Evolutionary conservation across 37 sponge, comb jelly and placozoan genomes (phyloP), one percentile per base, ranked within the genome.

Genomic region (Beroe ovata): DNA sequence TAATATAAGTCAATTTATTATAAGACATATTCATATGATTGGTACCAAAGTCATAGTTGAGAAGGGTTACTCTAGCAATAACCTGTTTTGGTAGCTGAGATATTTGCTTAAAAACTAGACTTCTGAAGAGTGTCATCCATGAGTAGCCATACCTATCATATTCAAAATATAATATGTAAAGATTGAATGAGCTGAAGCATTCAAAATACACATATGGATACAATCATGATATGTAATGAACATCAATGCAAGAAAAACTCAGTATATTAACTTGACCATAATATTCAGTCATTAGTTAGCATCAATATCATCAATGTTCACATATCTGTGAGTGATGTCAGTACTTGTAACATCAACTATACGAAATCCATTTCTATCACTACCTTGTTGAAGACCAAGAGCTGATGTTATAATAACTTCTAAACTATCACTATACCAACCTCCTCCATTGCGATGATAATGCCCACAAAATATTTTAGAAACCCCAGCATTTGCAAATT

Each of bases 401-500:
- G 89, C 63, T 36, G 89, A 89, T 58, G 89, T 62, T 25, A 62
- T 40, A 6, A 62, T 61, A 1, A 89, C 32, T 40, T 89, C 64
- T 22, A 89, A 21, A 1, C 28, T 36, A 60, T 61, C 62, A 19
- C 41, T 40, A 36, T 40, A 60, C 59, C 64, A 63, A 6, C 63
- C 89, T 22, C 64, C 89, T 20, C 58, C 62, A 60, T 89, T 89
- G 3, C 39, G n/a, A 60, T 89, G 89, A 26, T 62, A 62, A 23
- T 89, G 89, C 8, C 89, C 89, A 89, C 64, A 63, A 21, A 89
- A 89, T 38, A 89, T 39, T 25, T 60, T 63, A 6, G 64, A 60
- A 58, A 89, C 32, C 8, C 89, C 89, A 19, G 63, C 64, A 20
- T 61, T 39, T 2, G 39, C n/a, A 11, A 89, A 60, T 29, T 33